Evolutionary conservation across 2,113 vertebrate species (phyloP), one percentile per base, ranked within the genome.

Genomic region (Neolamprologus modestus): DNA sequence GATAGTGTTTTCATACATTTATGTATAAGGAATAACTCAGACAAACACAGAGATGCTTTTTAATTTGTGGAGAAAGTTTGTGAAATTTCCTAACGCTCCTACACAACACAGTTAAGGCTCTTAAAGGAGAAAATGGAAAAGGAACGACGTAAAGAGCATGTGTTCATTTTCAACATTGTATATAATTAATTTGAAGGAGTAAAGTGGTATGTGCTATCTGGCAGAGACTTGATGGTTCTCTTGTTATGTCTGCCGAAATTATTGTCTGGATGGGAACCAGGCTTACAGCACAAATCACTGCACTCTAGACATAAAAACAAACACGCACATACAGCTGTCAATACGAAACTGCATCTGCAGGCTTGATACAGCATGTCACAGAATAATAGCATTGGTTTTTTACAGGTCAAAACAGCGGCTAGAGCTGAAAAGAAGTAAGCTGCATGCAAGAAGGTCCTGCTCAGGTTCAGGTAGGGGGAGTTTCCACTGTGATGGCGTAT

Each of bases 191-290:
- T 47, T 78, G 45, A 78, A 50, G 71, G 45, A 78, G 26, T 26
- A 40, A 21, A 52, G 50, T n/a, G 73, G 40, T 37, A 61, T 33
- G 35, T 84, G 88, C 84, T 63, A 47, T 87, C 45, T 89, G 88
- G 87, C 84, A 86, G 85, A 68, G 81, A 88, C 82, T 88, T 84
- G 54, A 80, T 79, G 86, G 47, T 84, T 89, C 82, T 92, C 84
- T 91, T 35, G 28, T 88, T 89, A 84, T 88, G 84, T 90, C 86
- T 94, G 91, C 84, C 88, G 84, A 92, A 90, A 84, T 66, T 84
- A 92, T 90, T 82, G 89, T 87, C 89, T 91, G 87, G 88, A 93
- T 84, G 81, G 87, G 55, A 87, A 88, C 79, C 91, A 91, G 89
- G 63, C 87, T n/a, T 47, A 82, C 63, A 89, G 59, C 89, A 90